phyloP scores from a whole-genome alignment of 2,797 vertebrate genomes.

The Pelobates cultripes region DNA sequence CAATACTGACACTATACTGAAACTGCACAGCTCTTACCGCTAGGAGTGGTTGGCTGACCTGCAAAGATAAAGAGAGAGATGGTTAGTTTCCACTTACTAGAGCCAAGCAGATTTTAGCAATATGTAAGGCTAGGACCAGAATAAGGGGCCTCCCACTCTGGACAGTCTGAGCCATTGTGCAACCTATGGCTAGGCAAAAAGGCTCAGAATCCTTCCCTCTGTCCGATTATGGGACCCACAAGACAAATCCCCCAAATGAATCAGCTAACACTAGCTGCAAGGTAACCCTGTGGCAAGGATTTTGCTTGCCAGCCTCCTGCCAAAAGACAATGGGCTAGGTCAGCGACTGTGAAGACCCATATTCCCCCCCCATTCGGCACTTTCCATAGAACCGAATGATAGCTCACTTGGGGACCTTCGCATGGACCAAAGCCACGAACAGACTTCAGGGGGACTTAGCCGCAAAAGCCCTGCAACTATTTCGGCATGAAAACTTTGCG shows the following conservation, averaged over 20 bases:
- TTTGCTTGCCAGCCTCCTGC: too few relatives aligned
- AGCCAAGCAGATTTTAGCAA: conserved; percentile 79
- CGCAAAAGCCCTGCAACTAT: too few relatives aligned
- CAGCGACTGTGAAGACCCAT: too few relatives aligned
- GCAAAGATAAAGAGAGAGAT: conserved; percentile 55
- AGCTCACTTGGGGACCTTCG: too few relatives aligned
- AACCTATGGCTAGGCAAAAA: conserved; percentile 62
- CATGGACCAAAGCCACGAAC: too few relatives aligned
- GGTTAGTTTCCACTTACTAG: conserved; percentile 85
- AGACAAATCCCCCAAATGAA: conserved; percentile 70
- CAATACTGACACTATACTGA: too few relatives aligned
- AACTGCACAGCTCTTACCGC: conserved; percentile 70
- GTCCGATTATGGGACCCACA: conserved; percentile 69
- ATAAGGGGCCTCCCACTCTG: conserved; percentile 66
- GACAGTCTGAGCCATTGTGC: conserved; percentile 73
- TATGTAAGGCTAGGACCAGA: conserved; percentile 75
- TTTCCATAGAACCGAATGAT: too few relatives aligned
- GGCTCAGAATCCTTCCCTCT: conserved; percentile 64
- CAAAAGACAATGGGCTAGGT: too few relatives aligned
- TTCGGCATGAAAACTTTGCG: too few relatives aligned
- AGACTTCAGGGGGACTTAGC: too few relatives aligned
- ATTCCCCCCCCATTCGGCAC: too few relatives aligned
- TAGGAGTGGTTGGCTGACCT: conserved; percentile 71
- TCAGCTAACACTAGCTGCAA: conserved; percentile 65
- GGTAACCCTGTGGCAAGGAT: too few relatives aligned